Percentiles rank a stretch among this genome's conserved stretches.
These are phyloP conservation scores for Schizaphis graminum DNA, from an alignment of 2,888 invertebrate genomes.

Conservation along the genomic window DNA sequence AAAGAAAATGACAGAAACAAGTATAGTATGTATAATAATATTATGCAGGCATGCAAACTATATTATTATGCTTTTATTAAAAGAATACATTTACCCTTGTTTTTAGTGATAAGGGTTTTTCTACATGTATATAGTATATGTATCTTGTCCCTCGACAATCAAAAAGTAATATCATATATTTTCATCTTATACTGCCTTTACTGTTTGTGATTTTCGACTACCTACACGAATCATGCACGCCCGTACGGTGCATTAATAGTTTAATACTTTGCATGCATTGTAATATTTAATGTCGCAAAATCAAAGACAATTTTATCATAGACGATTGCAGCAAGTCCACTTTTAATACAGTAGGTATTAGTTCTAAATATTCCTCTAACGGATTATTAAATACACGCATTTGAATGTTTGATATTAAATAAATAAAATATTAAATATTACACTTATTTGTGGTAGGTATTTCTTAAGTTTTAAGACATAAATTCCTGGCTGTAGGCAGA, in stretches of 20 bases:
- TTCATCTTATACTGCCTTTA: neutral
- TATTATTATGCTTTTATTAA: neutral
- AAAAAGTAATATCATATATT: neutral
- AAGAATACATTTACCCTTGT: neutral
- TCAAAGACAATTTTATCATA: neutral
- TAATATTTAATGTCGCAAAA: neutral
- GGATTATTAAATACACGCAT: neutral
- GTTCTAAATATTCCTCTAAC: neutral
- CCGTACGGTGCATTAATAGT: neutral
- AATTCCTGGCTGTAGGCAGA: no score
- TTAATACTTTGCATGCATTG: neutral
- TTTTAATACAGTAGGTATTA: neutral
- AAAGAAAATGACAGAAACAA: constrained; percentile 21
- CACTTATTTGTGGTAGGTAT: no score
- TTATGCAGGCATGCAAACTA: neutral
- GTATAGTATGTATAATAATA: neutral
- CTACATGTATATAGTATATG: neutral
- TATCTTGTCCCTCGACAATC: neutral
- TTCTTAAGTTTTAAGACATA: no score
- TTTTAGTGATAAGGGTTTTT: neutral
- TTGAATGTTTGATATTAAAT: no score
- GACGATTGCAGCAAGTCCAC: neutral
- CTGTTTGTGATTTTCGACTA: neutral
- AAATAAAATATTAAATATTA: no score
- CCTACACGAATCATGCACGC: neutral